phyloP scores from a whole-genome alignment of 2,113 vertebrate genomes.

The Otus sunia region DNA sequence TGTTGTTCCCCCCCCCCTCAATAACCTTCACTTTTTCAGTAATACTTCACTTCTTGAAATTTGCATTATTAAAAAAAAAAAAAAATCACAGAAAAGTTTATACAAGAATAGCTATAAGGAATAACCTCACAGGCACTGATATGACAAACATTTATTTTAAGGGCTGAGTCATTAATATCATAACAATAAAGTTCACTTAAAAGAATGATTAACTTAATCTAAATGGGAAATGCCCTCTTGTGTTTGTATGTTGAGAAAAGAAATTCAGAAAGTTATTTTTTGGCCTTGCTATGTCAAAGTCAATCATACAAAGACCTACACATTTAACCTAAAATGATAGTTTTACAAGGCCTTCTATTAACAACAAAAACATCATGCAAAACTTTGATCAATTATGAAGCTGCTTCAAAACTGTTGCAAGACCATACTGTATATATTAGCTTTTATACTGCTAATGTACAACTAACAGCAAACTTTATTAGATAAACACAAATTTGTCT shows the following conservation, averaged over 20 bases:
- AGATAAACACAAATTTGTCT: conserved; percentile 80
- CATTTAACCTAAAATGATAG: conserved; percentile 72
- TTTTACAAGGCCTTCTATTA: conserved; percentile 74
- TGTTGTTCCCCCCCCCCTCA: too few relatives aligned
- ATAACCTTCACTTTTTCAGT: conserved; percentile 68
- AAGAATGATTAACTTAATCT: conserved; percentile 61
- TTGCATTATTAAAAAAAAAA: conserved; percentile 44
- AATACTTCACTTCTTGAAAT: conserved; percentile 69
- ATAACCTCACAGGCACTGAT: conserved; percentile 74
- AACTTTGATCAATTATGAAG: conserved; percentile 73
- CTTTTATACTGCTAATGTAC: conserved; percentile 80
- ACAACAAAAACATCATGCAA: conserved; percentile 77
- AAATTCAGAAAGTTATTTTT: conserved; percentile 82
- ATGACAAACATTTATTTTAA: conserved; percentile 74
- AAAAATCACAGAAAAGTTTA: conserved; percentile 56
- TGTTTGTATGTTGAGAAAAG: conserved; percentile 62
- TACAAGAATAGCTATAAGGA: conserved; percentile 69
- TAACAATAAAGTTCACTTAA: conserved; percentile 64
- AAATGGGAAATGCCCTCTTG: conserved; percentile 69
- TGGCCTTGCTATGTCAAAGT: conserved; percentile 82
- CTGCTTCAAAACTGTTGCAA: conserved; percentile 77
- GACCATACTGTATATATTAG: conserved; percentile 81
- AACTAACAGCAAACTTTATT: conserved; percentile 80
- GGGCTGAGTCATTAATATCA: conserved; percentile 72
- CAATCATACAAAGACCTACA: conserved; percentile 77